Evolutionary conservation across 1,140 invertebrate genomes (phyloP), one percentile per base, ranked within the genome.

Genomic region (Odontomachus brunneus): DNA sequence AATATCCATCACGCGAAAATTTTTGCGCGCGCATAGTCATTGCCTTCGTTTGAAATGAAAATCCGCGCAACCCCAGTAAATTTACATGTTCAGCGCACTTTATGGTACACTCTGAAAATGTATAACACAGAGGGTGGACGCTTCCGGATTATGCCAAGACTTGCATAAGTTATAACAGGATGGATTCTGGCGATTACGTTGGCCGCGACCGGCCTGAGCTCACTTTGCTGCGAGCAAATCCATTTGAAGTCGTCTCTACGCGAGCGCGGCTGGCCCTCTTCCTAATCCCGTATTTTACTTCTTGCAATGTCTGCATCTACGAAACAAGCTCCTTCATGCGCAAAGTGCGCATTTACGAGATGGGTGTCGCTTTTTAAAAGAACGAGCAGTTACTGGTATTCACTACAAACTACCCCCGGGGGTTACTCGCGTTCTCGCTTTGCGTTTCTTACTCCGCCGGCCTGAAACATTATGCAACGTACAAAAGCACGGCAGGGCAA

Each of bases 121-220:
- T 82, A 82, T 66, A 83, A 83, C 71, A 57, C 26, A 44, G 72
- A 76, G 17, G 24, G 72, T 76, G 71, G 72, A 83, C 81, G 60
- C 72, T 66, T 26, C 60, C n/a, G 48, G 72, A 83, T 83, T 83
- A 83, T 66, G 60, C 72, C 51, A 75, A 76, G 72, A 57, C 72
- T 83, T 83, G 60, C 81, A 83, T 65, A 83, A 83, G 81, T 83
- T 83, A 83, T 76, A 83, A 83, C 81, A 74, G 72, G 81, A 83
- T 76, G 81, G 81, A 83, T 83, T 76, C 72, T 75, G 29, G 72
- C 60, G 81, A 74, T 83, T 83, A 83, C 72, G 51, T 29, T 44
- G 59, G 72, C 81, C 51, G 60, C 49, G 44, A 38, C 60, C 71
- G 78, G 49, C 60, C 81, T 76, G 60, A 76, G 71, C 81, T 83